Conservation (phyloP, 2,797 vertebrate genomes). For the Phalloptychus januarius region DNA sequence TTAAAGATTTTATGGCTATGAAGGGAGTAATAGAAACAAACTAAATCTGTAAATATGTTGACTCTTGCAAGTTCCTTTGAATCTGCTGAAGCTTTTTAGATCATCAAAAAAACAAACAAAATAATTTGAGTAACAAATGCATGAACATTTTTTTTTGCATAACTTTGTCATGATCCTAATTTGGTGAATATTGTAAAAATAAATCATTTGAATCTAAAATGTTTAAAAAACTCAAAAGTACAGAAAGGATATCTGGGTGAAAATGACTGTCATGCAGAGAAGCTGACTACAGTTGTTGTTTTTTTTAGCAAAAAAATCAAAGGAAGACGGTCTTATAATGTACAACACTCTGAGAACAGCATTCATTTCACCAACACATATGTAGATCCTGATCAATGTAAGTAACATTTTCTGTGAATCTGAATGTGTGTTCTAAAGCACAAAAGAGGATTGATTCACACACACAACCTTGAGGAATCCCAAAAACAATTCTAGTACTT, state of each 20-base stretch:
- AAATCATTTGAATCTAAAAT: neutral
- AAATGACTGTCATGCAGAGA: neutral
- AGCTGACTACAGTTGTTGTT: neutral
- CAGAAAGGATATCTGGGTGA: neutral
- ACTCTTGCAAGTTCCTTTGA: neutral
- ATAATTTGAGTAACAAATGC: neutral
- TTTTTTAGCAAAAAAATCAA: too few relatives aligned
- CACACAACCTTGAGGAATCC: neutral
- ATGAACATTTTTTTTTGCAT: neutral
- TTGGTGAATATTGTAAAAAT: neutral
- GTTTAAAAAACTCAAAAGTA: neutral
- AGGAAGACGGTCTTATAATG: too few relatives aligned
- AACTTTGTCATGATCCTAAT: neutral
- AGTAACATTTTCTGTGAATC: neutral
- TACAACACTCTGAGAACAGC: too few relatives aligned
- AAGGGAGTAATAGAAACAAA: neutral
- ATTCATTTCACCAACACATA: too few relatives aligned
- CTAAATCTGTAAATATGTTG: neutral
- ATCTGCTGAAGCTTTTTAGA: neutral
- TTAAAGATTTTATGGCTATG: neutral
- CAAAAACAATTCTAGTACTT: neutral
- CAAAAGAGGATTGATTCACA: neutral
- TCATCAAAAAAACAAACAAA: neutral
- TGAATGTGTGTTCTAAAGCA: neutral
- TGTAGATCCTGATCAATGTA: too few relatives aligned